Evolutionary conservation across 2,797 vertebrate genomes (phyloP), one percentile per base, ranked within the genome.

Genomic region (Sebastes melanostomus): DNA sequence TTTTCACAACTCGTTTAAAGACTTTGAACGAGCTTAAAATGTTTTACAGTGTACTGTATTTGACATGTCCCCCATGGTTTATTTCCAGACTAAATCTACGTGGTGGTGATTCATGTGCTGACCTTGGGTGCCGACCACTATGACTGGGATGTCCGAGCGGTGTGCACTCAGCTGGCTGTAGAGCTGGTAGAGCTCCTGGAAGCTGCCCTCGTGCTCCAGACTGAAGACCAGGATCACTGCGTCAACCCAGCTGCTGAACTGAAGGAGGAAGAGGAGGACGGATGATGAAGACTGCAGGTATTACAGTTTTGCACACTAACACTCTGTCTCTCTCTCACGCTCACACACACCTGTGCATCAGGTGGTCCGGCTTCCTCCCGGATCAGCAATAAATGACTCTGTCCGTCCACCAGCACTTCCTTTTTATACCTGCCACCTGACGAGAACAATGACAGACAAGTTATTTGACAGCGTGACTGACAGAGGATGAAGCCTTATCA

Each of bases 241-340:
- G 50, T 99, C 98, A 4, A 96, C 97, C 98, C 98, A 99, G 94
- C 95, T 96, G 93, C 97, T 94, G 93, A 99, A 98, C 98, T 98
- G 94, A 30, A 91, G 38, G 56, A 10, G 27, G 56, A 63, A 8
- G 75, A 14, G 62, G 61, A 62, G 5, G 77, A 78, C 4, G 32
- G 25, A 68, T 1, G 52, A 72, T 29, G 42, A 65, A 25, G 7
- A 22, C 60, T 46, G 65, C 8, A 65, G 52, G 52, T 59, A 27
- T 62, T 20, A 46, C 25, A 61, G 18, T 18, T 55, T 34, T 42
- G 27, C 46, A 56, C 30, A 34, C 55, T 74, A 56, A 77, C 32
- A 20, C 36, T 25, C 63, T 68, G 46, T 62, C 34, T 38, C 72
- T 68, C 56, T 62, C 34, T 38, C 12, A 30, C 50, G 74, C 27